Evolutionary conservation across 1,140 invertebrate species (phyloP).

Genomic region (Drosophila nigrodunni): DNA sequence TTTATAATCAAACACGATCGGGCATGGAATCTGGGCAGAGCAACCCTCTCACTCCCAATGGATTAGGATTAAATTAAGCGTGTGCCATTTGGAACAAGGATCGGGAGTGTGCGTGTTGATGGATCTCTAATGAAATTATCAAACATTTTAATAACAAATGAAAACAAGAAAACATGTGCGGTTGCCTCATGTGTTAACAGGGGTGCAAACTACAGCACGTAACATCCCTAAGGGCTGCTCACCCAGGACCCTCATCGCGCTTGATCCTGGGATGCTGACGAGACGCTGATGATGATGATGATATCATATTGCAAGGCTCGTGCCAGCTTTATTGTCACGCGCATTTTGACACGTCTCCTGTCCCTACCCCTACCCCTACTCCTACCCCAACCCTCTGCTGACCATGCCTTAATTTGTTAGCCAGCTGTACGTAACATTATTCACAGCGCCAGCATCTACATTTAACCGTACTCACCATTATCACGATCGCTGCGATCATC

Average conservation of each 20-base stretch:
- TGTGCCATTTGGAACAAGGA: constrained; percentile 49
- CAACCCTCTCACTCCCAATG: constrained; percentile 26
- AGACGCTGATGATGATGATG: constrained; percentile 41
- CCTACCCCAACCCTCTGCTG: constrained; percentile 3
- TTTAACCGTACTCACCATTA: constrained; percentile 85
- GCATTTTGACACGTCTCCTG: constrained; percentile 38
- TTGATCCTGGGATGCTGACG: constrained; percentile 44
- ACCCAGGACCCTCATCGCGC: constrained; percentile 31
- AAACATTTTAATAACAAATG: constrained; percentile 85
- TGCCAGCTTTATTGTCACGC: constrained; percentile 68
- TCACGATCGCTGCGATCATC: constrained; percentile 86
- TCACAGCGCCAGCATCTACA: constrained; percentile 56
- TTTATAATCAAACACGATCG: constrained; percentile 79
- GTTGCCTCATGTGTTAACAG: constrained; percentile 67
- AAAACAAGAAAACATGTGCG: constrained; percentile 84
- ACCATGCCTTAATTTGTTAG: constrained; percentile 46
- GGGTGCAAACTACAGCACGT: constrained; percentile 17
- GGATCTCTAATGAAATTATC: constrained; percentile 83
- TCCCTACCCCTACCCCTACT: constrained; percentile 8
- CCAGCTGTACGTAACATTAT: constrained; percentile 57
- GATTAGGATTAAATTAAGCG: constrained; percentile 84
- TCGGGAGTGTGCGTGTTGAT: constrained; percentile 33
- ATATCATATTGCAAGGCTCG: constrained; percentile 65
- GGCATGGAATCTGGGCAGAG: background rate
- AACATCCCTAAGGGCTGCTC: constrained; percentile 36